These are phyloP conservation scores for Euwallacea similis DNA, from an alignment of 1,140 invertebrate species.

Conservation along the genomic window DNA sequence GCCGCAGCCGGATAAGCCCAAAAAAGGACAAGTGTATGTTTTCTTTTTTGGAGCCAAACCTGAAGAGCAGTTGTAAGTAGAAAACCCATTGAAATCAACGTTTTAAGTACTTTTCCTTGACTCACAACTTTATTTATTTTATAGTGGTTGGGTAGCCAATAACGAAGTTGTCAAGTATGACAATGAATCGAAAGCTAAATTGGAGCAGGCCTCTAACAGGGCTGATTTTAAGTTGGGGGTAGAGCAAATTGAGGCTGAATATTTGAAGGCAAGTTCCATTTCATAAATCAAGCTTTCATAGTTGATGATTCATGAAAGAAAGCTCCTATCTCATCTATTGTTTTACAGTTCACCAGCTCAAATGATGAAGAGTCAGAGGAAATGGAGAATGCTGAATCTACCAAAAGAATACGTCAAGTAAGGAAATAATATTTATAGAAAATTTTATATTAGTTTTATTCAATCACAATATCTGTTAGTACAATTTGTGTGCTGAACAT, in stretches of 20 bases:
- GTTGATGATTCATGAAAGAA: no score
- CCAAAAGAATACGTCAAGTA: no score
- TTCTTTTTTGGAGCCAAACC: conserved; percentile 22
- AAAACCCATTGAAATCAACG: neutral
- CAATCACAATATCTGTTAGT: no score
- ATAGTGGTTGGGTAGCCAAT: conserved; percentile 28
- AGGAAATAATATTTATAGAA: no score
- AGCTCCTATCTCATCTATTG: no score
- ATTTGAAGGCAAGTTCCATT: conserved; percentile 10
- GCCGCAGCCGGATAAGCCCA: conserved; percentile 11
- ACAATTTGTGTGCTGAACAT: no score
- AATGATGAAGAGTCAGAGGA: no score
- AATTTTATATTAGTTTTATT: no score
- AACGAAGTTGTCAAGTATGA: conserved; percentile 9
- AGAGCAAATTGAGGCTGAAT: conserved; percentile 21
- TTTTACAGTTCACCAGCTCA: no score
- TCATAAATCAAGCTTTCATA: no score
- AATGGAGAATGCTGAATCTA: no score
- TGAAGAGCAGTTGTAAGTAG: conserved; percentile 18
- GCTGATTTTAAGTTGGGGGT: conserved; percentile 22
- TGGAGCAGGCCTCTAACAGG: conserved; percentile 11
- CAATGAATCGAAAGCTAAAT: conserved; percentile 9
- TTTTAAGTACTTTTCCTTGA: no score
- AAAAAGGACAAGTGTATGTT: conserved; percentile 25
- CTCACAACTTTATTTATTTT: conserved; percentile 11